Evolutionary conservation across 2,113 vertebrate genomes (phyloP).

Genomic region (Chascanopsetta lugubris): DNA sequence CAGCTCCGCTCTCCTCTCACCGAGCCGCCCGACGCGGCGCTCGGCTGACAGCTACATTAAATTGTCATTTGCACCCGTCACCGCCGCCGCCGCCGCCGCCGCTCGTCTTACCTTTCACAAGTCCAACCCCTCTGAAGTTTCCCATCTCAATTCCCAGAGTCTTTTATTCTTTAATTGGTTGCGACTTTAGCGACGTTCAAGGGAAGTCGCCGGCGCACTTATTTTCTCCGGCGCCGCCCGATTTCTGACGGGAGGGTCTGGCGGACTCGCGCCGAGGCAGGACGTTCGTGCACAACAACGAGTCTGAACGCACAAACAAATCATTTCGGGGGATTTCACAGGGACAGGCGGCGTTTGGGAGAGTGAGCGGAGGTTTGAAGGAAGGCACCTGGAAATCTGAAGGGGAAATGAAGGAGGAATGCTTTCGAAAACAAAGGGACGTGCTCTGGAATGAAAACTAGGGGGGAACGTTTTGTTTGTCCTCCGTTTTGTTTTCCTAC

Average conservation of each 20-base stretch:
- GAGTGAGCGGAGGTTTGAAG: background rate
- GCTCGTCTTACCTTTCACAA: background rate
- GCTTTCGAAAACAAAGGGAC: background rate
- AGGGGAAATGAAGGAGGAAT: background rate
- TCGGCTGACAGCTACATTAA: background rate
- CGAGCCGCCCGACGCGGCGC: background rate
- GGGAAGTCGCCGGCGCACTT: no score
- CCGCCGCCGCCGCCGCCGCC: background rate
- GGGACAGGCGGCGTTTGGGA: background rate
- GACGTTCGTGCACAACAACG: background rate
- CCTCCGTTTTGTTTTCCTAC: no score
- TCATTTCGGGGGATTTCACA: background rate
- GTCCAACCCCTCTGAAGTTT: background rate
- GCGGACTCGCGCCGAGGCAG: no score
- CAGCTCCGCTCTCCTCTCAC: background rate
- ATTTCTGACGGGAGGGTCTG: no score
- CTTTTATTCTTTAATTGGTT: background rate
- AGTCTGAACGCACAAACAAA: background rate
- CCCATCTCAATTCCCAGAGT: background rate
- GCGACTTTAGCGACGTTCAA: background rate
- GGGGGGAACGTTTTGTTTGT: no score
- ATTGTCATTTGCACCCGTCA: background rate
- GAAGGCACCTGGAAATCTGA: background rate
- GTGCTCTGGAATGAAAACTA: background rate
- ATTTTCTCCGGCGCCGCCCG: no score